Base-by-base conservation (phyloP, 2,797 vertebrate species). In the Pseudopleuronectes americanus region DNA sequence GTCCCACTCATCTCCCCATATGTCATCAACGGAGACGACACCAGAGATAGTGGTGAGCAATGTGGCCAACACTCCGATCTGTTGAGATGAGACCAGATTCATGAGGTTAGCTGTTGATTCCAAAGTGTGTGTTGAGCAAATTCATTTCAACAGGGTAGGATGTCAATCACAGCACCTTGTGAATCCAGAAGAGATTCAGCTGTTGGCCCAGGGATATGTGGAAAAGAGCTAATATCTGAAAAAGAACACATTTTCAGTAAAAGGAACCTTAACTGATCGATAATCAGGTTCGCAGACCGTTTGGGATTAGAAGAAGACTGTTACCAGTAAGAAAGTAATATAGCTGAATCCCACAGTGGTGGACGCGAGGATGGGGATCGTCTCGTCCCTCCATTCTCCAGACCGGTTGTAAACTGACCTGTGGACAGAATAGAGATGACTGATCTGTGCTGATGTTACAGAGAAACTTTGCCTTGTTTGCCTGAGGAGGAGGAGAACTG, bases 401-500 rank as follows among this genome's bases (percentile, higher is more conserved):
- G 96, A 95, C 73, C 92, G 94, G 84, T 96, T 97, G 87, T 98
- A 99, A n/a, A 99, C 93, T 79, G 95, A 96, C 97, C 97, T 99
- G 92, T 0, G 75, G 24, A 2, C 33, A 22, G 19, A 80, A 64
- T 10, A 73, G 26, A 6, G 45, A 16, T 65, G 7, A 41, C 8
- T 48, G n/a, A 51, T 52, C 41, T 21, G 1, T 28, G 56, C 19
- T 57, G 45, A 33, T 23, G 19, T 1, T 26, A 8, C 55, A 19
- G 6, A 19, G 6, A 31, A 51, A 26, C 2, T 43, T 23, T 47
- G 10, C 10, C 26, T 12, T 41, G 14, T 1, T 19, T 64, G 3
- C 4, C 21, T 3, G 3, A 31, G 28, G 28, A 31, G 28, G 10
- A 45, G 23, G 24, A 36, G 17, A 28, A 24, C 1, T 1, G 0